Evolutionary conservation across 2,888 invertebrate genomes (phyloP).

Genomic region (Erebia epiphron): DNA sequence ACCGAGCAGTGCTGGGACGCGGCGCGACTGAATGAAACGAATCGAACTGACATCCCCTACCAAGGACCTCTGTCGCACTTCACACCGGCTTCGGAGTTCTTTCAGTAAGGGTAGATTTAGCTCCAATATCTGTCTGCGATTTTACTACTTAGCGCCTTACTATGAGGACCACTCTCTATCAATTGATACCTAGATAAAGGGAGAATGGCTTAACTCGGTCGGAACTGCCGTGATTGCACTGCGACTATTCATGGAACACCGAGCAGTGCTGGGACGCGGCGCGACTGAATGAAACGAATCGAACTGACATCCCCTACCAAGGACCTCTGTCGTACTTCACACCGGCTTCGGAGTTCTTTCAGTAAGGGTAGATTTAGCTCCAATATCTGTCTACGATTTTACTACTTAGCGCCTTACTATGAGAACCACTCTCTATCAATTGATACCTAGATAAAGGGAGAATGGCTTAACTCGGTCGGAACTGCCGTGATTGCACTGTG

Average conservation of each 20-base stretch:
- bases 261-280: slow-evolving; percentile 85
- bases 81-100: slow-evolving; percentile 90
- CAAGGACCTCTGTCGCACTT: slow-evolving; percentile 81
- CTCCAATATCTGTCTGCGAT: not conserved
- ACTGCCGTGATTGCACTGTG: slow-evolving; percentile 91
- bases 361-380: slow-evolving; percentile 75
- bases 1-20: slow-evolving; percentile 87
- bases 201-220: too few species aligned
- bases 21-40: slow-evolving; percentile 59
- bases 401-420: not conserved
- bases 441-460: too few species aligned
- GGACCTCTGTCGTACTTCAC: slow-evolving; percentile 84
- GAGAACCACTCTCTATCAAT: too few species aligned
- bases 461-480: too few species aligned
- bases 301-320: slow-evolving; percentile 72
- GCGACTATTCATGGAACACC: slow-evolving; percentile 92
- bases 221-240: slow-evolving; percentile 91
- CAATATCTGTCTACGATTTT: not conserved
- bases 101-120: slow-evolving; percentile 83
- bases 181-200: too few species aligned
- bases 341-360: slow-evolving; percentile 90
- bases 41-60: slow-evolving; percentile 70
- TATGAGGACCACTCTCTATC: too few species aligned
- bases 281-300: slow-evolving; percentile 60
- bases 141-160: not conserved